Percentiles rank a stretch among this genome's conserved stretches.
Conservation (phyloP, 2,797 vertebrate species). For the Sebastolobus altivelis region DNA sequence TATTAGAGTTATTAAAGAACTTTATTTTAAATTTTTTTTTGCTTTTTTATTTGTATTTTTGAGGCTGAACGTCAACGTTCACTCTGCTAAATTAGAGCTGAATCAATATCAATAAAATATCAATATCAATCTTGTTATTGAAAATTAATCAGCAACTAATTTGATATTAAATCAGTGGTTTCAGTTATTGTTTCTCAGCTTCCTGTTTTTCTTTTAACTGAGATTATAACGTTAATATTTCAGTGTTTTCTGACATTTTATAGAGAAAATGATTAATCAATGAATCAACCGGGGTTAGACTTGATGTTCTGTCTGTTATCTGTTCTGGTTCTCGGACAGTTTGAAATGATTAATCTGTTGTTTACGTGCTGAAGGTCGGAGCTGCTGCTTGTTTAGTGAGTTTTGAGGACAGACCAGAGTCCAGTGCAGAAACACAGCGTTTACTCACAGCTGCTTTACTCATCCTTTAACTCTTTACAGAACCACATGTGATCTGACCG, state of each 20-base stretch:
- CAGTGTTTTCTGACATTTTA: no score
- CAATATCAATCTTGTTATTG: no score
- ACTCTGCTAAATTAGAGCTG: neutral
- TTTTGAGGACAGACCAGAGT: constrained; percentile 51
- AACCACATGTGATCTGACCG: neutral
- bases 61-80: neutral
- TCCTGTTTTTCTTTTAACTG: neutral
- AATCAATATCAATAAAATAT: no score
- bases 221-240: no score
- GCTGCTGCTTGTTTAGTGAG: constrained; percentile 25
- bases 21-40: no score
- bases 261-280: no score
- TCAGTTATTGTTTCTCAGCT: neutral
- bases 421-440: constrained; percentile 2
- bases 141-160: neutral
- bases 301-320: neutral
- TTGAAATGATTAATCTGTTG: constrained; percentile 31
- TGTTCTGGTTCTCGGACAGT: neutral
- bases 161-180: neutral
- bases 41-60: neutral
- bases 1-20: neutral
- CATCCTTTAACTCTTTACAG: constrained; percentile 4
- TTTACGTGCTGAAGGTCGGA: constrained; percentile 34
- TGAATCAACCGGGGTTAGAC: neutral
- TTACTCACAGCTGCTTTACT: neutral